Evolutionary conservation across 2,888 invertebrate species (phyloP).

Genomic region (Nebria brevicollis): DNA sequence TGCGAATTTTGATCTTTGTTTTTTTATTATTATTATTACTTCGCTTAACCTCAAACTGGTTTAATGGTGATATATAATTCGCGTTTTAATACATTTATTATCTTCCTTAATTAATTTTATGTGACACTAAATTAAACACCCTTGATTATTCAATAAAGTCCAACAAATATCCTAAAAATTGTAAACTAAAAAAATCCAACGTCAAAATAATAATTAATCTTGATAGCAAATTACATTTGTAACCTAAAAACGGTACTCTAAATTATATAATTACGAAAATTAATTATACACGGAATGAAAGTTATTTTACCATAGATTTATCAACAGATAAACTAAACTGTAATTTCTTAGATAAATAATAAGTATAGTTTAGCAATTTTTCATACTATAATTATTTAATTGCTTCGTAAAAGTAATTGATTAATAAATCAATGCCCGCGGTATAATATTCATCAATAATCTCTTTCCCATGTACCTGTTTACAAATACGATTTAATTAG

Average conservation of each 20-base stretch:
- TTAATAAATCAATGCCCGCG: not conserved
- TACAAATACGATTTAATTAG: too few species aligned
- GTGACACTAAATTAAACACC: not conserved
- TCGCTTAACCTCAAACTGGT: not conserved
- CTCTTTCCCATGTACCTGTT: too few species aligned
- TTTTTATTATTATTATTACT: not conserved
- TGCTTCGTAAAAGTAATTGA: not conserved
- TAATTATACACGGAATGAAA: not conserved
- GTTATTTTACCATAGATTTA: not conserved
- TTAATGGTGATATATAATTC: not conserved
- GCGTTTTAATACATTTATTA: not conserved
- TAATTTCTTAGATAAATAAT: not conserved
- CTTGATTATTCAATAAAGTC: not conserved
- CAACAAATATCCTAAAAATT: too few species aligned
- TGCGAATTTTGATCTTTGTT: conserved; percentile 36
- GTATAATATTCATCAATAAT: too few species aligned
- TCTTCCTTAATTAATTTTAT: not conserved
- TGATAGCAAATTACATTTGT: not conserved
- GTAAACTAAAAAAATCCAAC: not conserved
- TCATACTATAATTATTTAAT: not conserved
- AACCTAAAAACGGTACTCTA: too few species aligned
- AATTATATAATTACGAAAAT: not conserved
- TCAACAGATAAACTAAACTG: not conserved
- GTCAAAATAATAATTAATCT: not conserved
- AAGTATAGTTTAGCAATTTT: not conserved